Evolutionary conservation across 1,140 invertebrate species (phyloP), one percentile per base, ranked within the genome.

Genomic region (Drosophila malerkotliana): DNA sequence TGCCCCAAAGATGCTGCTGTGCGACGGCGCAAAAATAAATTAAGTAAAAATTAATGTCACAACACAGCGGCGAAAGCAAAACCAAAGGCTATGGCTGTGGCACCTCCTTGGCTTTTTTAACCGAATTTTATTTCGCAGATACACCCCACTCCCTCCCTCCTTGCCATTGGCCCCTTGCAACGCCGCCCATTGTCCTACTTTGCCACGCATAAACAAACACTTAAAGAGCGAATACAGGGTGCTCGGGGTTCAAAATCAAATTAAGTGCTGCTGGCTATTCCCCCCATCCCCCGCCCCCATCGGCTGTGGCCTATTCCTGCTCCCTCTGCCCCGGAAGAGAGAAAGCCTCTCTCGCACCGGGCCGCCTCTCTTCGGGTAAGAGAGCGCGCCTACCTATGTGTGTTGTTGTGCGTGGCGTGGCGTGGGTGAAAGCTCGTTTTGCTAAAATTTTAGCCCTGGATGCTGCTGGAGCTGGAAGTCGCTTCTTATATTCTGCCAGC

Each of bases 1-100:
- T 28, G 26, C 37, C 56, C 28, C 14, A 48, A 85, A 81, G 83
- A 72, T 37, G 63, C 79, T 74, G 71, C 59, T 68, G 57, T 74
- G 81, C 82, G 83, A 77, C 82, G 81, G 82, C 83, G 82, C 82
- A 89, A 89, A 88, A 88, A 89, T 89, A 89, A 88, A 88, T 89
- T 88, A 88, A 89, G 76, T 88, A 88, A 79, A 88, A 89, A 88
- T 88, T 89, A 88, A 88, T 88, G 84, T 77, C 84, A 75, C 77
- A 60, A 67, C 69, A 77, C 41, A 74, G 53, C 62, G 67, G 49
- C 60, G 51, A 47, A 14, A 49, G 41, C 41, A 47, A 47, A 12
- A 28, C 34, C 28, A 52, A 48, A 8, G n/a, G 30, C 30, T 71
- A 41, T 21, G 12, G 39, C 37, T 39, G 39, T 3, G 14, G 14